Evolutionary conservation across 2,888 invertebrate genomes (phyloP).

Genomic region (Entomobrya multifasciata): DNA sequence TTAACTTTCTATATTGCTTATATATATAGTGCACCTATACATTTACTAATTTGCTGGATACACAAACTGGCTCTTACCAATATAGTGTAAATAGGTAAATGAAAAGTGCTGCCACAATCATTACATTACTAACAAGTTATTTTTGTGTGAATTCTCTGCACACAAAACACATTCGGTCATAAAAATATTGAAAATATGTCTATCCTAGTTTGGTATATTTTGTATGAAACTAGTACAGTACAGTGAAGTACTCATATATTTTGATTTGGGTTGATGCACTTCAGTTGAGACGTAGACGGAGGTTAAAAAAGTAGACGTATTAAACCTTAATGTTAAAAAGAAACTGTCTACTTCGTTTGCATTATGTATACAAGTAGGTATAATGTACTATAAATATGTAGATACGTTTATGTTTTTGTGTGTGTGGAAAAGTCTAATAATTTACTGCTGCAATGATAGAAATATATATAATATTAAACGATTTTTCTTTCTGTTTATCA

Average conservation of each 20-base stretch:
- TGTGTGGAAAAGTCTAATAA: background rate
- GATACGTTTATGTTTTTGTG: constrained; percentile 1
- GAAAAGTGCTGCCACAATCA: constrained; percentile 17
- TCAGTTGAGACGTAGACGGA: constrained; percentile 50
- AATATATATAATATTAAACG: background rate
- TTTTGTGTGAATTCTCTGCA: background rate
- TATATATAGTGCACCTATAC: background rate
- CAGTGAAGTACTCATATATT: constrained; percentile 7
- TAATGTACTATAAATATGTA: too few relatives aligned
- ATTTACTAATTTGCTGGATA: constrained; percentile 26
- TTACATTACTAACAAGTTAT: constrained; percentile 10
- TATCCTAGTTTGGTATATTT: constrained; percentile 26
- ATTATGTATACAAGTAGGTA: constrained; percentile 1
- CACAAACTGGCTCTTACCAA: background rate
- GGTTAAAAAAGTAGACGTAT: constrained; percentile 30
- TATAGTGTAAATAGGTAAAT: constrained; percentile 20
- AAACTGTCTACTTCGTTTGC: constrained; percentile 4
- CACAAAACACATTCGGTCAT: constrained; percentile 11
- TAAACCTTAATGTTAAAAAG: constrained; percentile 3
- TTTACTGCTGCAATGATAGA: constrained; percentile 29
- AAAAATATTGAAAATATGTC: background rate
- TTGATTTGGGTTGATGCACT: constrained; percentile 67
- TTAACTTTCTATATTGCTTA: constrained; percentile 30
- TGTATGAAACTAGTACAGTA: constrained; percentile 8
- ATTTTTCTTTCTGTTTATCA: constrained; percentile 5